Evolutionary conservation across 2,797 vertebrate genomes (phyloP), one percentile per base, ranked within the genome.

Genomic region (Amazona ochrocephala): DNA sequence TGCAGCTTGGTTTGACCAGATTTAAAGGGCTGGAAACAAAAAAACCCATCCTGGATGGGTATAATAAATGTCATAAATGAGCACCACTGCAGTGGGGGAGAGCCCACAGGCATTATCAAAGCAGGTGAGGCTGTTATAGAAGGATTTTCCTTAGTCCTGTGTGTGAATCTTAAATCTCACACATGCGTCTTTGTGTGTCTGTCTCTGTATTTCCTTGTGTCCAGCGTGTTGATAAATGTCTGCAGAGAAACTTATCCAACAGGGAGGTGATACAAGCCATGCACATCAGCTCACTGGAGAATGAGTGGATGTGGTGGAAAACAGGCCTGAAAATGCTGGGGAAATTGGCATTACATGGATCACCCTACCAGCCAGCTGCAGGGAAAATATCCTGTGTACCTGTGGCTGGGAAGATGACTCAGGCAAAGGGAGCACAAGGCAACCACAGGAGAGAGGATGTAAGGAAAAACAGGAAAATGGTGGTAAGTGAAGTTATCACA

Each of bases 241-340:
- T 61, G 16, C 14, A 48, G 34, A 84, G 47, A 76, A 89, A 27
- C 30, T 61, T 72, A 19, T 12, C 44, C 71, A 62, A 15, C 70
- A 76, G 11, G n/a, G 61, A 81, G 47, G 27, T 70, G 79, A 22
- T 76, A 6, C 0, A 12, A 10, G 4, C 13, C 37, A 0, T 41
- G 44, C 56, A 77, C 37, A 47, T 64, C 65, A 44, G 34, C 41
- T 83, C 30, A 8, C 2, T 53, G 51, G 37, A 56, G 74, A 75
- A 45, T 11, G 53, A 72, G 83, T n/a, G 20, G 24, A 39, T 34
- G 5, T 0, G 10, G 18, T 68, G n/a, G 77, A 58, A 65, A 60
- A 21, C 34, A 66, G 41, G 37, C 45, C 58, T 68, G 88, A 22
- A 74, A 73, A 41, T 23, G 17, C 66, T 90, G 53, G 45, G 32